Percentiles rank a stretch among this genome's conserved stretches.
phyloP scores from a whole-genome alignment of 2,797 vertebrate genomes.

The Danio albolineatus region DNA sequence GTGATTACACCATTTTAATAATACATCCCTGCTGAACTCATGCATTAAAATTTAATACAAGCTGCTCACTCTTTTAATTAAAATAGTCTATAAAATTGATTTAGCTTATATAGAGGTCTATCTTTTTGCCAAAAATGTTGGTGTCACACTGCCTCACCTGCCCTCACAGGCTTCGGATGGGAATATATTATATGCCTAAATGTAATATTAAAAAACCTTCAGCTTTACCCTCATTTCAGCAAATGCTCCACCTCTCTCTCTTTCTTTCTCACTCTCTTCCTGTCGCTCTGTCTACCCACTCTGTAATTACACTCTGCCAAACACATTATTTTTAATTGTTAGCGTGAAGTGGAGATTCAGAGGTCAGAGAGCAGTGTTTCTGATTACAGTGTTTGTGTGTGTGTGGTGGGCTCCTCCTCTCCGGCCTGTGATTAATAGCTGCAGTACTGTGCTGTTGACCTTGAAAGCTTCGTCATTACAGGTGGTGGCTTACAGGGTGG shows the following conservation, averaged over 20 bases:
- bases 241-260: neutral
- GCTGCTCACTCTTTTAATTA: too few relatives aligned
- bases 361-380: constrained; percentile 31
- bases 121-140: too few relatives aligned
- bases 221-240: too few relatives aligned
- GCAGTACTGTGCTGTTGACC: constrained; percentile 54
- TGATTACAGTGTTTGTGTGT: constrained; percentile 32
- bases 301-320: constrained; percentile 25
- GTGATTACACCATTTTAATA: too few relatives aligned
- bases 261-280: neutral
- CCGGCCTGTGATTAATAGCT: constrained; percentile 58
- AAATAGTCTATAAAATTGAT: too few relatives aligned
- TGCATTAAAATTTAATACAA: too few relatives aligned
- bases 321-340: constrained; percentile 48
- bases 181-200: too few relatives aligned
- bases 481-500: constrained; percentile 49
- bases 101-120: too few relatives aligned
- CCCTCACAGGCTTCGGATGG: too few relatives aligned
- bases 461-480: constrained; percentile 58
- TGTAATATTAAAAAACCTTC: too few relatives aligned
- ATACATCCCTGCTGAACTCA: too few relatives aligned
- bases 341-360: constrained; percentile 24
- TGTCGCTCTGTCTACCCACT: neutral
- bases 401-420: constrained; percentile 24
- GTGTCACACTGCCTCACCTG: too few relatives aligned